A percentile compares a stretch with the other conserved stretches of the same genome.
These are phyloP conservation scores for Notarius quadriscutis DNA, from an alignment of 2,113 vertebrate species.

Conservation along the genomic window DNA sequence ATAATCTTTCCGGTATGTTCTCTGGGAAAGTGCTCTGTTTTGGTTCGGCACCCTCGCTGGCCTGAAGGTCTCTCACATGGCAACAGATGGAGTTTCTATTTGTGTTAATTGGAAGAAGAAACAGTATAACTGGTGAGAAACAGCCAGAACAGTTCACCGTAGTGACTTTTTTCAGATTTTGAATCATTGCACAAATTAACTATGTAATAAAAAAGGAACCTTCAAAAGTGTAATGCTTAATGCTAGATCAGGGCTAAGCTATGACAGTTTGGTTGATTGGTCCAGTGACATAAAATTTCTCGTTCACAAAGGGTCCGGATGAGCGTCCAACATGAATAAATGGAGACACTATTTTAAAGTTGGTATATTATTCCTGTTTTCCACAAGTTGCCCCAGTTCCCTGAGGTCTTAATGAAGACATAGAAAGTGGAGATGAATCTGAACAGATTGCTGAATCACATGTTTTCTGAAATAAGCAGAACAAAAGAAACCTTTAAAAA, in stretches of 20 bases:
- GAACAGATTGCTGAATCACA: too few species aligned
- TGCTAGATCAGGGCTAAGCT: background rate
- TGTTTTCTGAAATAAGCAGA: too few species aligned
- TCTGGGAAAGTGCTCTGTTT: slow-evolving; percentile 10
- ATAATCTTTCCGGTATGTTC: slow-evolving; percentile 30
- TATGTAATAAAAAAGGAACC: background rate
- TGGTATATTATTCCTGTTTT: too few species aligned
- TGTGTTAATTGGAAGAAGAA: slow-evolving; percentile 7
- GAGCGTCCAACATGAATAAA: background rate
- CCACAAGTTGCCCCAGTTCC: too few species aligned
- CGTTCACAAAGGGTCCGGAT: background rate
- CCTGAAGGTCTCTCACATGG: slow-evolving; percentile 25
- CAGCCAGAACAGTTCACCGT: background rate
- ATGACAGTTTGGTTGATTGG: background rate
- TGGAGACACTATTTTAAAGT: too few species aligned
- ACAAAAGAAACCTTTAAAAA: too few species aligned
- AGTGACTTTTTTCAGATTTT: background rate
- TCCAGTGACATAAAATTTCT: background rate
- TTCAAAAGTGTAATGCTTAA: background rate
- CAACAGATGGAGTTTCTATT: slow-evolving; percentile 3
- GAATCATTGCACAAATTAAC: background rate
- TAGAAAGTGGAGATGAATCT: too few species aligned
- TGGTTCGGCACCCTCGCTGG: slow-evolving; percentile 28
- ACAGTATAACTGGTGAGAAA: background rate
- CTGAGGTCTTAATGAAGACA: too few species aligned